A percentile compares a stretch with the other conserved stretches of the same genome.
These are phyloP conservation scores for Odontomyia ornata DNA, from an alignment of 2,888 invertebrate species.

Conservation along the genomic window DNA sequence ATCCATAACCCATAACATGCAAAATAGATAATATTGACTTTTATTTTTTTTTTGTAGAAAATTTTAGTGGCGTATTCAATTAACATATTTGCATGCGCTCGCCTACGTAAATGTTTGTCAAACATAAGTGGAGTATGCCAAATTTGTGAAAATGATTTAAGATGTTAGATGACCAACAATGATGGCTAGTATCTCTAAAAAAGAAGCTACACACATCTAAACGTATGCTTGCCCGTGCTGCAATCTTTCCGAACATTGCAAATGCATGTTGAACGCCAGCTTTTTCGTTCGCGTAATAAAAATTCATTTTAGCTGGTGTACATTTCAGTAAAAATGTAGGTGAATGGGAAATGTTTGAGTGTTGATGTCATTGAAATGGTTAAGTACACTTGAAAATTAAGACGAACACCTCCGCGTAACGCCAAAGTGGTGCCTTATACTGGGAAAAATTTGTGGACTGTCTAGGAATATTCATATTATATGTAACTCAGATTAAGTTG, in stretches of 20 bases:
- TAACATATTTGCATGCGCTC: neutral
- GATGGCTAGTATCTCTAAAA: too few species aligned
- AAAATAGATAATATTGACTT: neutral
- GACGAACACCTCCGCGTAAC: conserved; percentile 16
- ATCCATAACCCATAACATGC: neutral
- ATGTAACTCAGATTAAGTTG: neutral
- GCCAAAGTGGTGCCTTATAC: neutral
- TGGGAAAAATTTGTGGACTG: neutral
- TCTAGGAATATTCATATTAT: neutral
- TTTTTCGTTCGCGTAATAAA: too few species aligned
- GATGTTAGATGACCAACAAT: neutral
- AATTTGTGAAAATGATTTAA: neutral
- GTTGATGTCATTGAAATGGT: conserved; percentile 33
- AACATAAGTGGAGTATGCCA: neutral
- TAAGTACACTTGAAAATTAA: conserved; percentile 19
- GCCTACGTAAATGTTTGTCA: neutral
- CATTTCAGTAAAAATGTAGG: neutral
- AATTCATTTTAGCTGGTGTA: neutral
- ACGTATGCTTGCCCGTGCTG: too few species aligned
- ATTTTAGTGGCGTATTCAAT: neutral
- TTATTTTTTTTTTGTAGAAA: neutral
- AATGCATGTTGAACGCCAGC: too few species aligned
- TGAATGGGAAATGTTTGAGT: neutral
- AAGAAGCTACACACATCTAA: too few species aligned
- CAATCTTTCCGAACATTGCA: too few species aligned